Evolutionary conservation across 2,888 invertebrate genomes (phyloP), one percentile per base, ranked within the genome.

Genomic region (Pogonocherus hispidulus): DNA sequence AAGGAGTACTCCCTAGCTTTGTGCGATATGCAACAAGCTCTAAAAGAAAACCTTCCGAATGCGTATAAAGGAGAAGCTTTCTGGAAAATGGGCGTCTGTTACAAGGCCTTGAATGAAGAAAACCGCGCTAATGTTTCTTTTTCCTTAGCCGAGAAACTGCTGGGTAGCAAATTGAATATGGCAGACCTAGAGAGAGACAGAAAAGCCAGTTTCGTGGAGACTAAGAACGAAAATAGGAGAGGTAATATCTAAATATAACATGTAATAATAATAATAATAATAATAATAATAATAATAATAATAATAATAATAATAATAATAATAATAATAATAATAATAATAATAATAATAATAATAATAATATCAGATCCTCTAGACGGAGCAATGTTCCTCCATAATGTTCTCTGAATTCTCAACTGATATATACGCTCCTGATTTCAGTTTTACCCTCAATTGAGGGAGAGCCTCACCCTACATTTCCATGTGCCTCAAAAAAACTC

Each of bases 41-140:
- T 91, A 2, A 90, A 90, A 70, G 89, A 90, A 79, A 88, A 90
- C 1, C 85, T 93, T 3, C 90, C 91, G 0, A 88, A 87, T 0
- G 88, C 87, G 67, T 87, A 88, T 84, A 90, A 91, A 69, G 87
- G 89, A 0, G 90, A 91, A 67, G 91, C 92, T 71, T 93, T 92
- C 79, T 89, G 90, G 85, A 87, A 90, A 74, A 90, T 93, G 89
- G 91, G 91, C 0, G 88, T 91, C 63, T 92, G 92, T 69, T 92
- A 93, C 78, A 85, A 86, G 87, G 90, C 87, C 9, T 83, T 90
- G 69, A 88, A 88, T 0, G 91, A 92, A 74, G 81, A 84, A 0
- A 87, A 89, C 0, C 88, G 90, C 71, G 90, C 92, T 0, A 90
- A 90, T 78, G 90, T 93, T 0, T 90, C 92, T 0, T 86, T 91